Evolutionary conservation across 2,888 invertebrate species (phyloP), one percentile per base, ranked within the genome.

Genomic region (Hypercompe scribonia): DNA sequence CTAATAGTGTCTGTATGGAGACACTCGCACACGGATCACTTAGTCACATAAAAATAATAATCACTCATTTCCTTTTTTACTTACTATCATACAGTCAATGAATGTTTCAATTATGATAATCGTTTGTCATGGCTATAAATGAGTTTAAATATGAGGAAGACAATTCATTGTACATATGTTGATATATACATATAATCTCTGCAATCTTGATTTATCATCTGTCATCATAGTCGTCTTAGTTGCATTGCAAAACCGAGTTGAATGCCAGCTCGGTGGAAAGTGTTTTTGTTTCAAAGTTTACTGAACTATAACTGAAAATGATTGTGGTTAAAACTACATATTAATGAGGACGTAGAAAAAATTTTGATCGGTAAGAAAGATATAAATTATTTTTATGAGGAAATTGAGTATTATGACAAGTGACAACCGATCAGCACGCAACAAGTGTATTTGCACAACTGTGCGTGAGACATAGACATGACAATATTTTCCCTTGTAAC

Each of bases 261-360:
- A 81, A 79, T 81, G 94, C 93, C 92, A 94, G 94, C 89, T 94
- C 92, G 93, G 93, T 91, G 93, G 89, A 77, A 72, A 83, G 77
- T 92, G 92, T 93, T 93, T 91, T 88, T 54, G 89, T 88, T 85
- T 76, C 71, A 87, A 84, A 87, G 87, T 87, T 83, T 84, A 84
- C 76, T 82, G 81, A 83, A 81, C 84, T 78, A 78, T 65, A 72
- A 75, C 80, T 67, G 46, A 34, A 70, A 46, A 69, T 65, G 67
- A 33, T 50, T 68, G n/a, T 70, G 69, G 76, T 77, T 34, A 64
- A 73, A n/a, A 21, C 36, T 65, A 13, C 34, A n/a, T 39, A 64
- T 65, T 65, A 31, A 42, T 54, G 31, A 61, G 21, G 36, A 42
- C 33, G 28, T 74, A 3, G 28, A 61, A 67, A 72, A 72, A 24